Evolutionary conservation across 2,113 vertebrate genomes (phyloP).

Genomic region (Muscicapa adusta): DNA sequence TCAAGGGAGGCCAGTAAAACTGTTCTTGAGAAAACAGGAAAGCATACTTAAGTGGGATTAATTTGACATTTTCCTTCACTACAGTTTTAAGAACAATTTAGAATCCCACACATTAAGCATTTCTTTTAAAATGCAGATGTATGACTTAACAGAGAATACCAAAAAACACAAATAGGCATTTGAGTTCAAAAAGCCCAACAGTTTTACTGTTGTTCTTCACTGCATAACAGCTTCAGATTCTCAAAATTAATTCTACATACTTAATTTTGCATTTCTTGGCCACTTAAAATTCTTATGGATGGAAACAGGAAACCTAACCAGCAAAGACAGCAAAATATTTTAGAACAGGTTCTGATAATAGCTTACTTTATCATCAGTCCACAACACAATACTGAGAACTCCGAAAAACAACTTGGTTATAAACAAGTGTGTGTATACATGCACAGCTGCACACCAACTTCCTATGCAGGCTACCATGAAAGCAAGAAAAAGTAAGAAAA

Average conservation of each 20-base stretch:
- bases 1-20: slow-evolving; percentile 27
- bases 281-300: not conserved
- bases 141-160: not conserved
- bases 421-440: not conserved
- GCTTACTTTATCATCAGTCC: not conserved
- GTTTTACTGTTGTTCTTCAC: not conserved
- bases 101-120: not conserved
- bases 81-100: not conserved
- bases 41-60: slow-evolving; percentile 11
- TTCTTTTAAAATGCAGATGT: not conserved
- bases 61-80: not conserved
- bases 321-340: not conserved
- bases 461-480: not conserved
- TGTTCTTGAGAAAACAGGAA: slow-evolving; percentile 29
- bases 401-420: not conserved
- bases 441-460: not conserved
- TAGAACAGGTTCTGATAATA: not conserved
- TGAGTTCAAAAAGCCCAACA: not conserved
- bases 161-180: not conserved
- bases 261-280: not conserved
- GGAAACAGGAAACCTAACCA: not conserved
- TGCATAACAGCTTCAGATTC: not conserved
- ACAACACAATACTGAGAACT: not conserved
- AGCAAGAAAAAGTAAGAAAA: not conserved
- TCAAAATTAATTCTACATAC: not conserved